Base-by-base conservation (phyloP, 1,140 invertebrate genomes). In the Scaptomyza pallida region DNA sequence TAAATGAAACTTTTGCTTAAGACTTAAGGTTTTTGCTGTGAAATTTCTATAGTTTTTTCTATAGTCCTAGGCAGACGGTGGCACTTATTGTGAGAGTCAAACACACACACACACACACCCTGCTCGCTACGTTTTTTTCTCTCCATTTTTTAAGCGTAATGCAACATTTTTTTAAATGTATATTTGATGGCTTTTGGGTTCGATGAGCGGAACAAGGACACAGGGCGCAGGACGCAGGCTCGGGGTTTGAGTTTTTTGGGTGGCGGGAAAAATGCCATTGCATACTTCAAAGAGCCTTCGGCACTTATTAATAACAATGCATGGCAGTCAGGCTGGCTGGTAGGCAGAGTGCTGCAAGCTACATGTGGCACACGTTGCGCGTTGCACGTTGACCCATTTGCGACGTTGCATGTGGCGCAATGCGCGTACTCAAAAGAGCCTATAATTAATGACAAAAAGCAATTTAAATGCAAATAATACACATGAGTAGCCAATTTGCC, bases 181-280 rank as follows among this genome's bases (percentile, higher is more conserved):
- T 82, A 81, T 82, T 78, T 81, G 70, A 82, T 76, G 64, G 70
- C 52, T 67, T 71, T 78, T 68, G 59, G 70, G 72, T 78, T 78
- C 64, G 65, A 81, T 68, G 68, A 56, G 54, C 50, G 43, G 17
- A 71, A 65, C 30, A 55, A 37, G 16, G n/a, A n/a, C n/a, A n/a
- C n/a, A n/a, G n/a, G n/a, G n/a, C n/a, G 26, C 16, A 19, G 50
- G 50, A 19, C 21, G 6, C 21, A 47, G 21, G 5, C n/a, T 3
- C 8, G 3, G 45, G 4, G 44, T 56, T 55, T 63, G 57, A 15
- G 47, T 51, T 63, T 26, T 26, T 4, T 26, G 23, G 5, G 26
- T 23, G 33, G 45, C 17, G 15, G 16, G 26, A 4, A 63, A 48
- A 56, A 59, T 51, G 6, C 26, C 60, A 43, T 43, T 48, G 55